Evolutionary conservation across 2,888 invertebrate genomes (phyloP).

Genomic region (Nebria salina): DNA sequence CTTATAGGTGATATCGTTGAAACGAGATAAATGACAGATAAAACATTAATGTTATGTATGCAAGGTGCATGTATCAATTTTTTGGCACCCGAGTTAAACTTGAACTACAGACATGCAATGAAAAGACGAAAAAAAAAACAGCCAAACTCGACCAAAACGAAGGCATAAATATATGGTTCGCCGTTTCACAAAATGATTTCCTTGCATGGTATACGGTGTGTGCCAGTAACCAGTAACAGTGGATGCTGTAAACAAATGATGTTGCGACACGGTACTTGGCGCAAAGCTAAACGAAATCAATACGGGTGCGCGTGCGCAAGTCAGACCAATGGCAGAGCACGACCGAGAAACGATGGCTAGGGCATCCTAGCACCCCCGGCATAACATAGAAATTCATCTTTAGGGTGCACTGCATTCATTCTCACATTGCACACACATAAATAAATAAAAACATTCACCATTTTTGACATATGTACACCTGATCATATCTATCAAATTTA

Average conservation of each 20-base stretch:
- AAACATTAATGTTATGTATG: not conserved
- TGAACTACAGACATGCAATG: slow-evolving; percentile 28
- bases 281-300: slow-evolving; percentile 36
- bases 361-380: slow-evolving; percentile 22
- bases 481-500: not conserved
- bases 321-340: not conserved
- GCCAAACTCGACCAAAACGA: slow-evolving; percentile 21
- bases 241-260: slow-evolving; percentile 31
- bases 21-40: no score
- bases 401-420: slow-evolving; percentile 3
- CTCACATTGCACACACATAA: not conserved
- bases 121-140: not conserved
- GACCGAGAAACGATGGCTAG: slow-evolving; percentile 12
- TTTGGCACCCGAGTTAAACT: slow-evolving; percentile 20
- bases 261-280: slow-evolving; percentile 23
- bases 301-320: slow-evolving; percentile 34
- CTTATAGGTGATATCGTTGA: no score
- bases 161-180: slow-evolving; percentile 14
- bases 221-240: not conserved
- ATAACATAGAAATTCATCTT: not conserved
- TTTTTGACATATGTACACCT: not conserved
- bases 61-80: not conserved
- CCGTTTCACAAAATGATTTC: slow-evolving; percentile 19
- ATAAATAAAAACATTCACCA: slow-evolving; percentile 14
- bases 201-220: not conserved